Evolutionary conservation across 2,113 vertebrate genomes (phyloP).

Genomic region (Gymnarchus niloticus): DNA sequence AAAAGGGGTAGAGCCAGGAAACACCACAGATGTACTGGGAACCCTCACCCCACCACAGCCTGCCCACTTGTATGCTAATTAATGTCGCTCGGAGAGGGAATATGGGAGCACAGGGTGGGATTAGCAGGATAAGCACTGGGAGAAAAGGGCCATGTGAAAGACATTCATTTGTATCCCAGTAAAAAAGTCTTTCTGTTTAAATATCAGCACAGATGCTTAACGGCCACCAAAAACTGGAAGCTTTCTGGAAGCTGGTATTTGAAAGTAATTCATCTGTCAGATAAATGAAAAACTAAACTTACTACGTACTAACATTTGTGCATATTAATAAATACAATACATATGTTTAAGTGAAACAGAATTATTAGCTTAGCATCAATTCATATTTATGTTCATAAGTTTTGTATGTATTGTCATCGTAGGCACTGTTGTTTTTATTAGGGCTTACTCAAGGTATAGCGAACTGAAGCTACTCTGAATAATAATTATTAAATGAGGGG

Average conservation of each 20-base stretch:
- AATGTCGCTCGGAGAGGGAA: conserved; percentile 66
- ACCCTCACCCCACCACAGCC: neutral
- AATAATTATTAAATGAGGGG: too few species aligned
- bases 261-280: too few species aligned
- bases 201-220: conserved; percentile 64
- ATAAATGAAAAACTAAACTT: too few species aligned
- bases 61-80: conserved; percentile 66
- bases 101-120: conserved; percentile 65
- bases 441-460: too few species aligned
- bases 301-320: too few species aligned
- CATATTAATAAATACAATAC: too few species aligned
- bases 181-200: conserved; percentile 69
- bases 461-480: too few species aligned
- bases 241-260: neutral
- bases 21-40: neutral
- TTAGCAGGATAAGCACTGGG: conserved; percentile 72
- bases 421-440: too few species aligned
- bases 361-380: too few species aligned
- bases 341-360: too few species aligned
- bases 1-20: neutral
- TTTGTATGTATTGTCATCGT: too few species aligned
- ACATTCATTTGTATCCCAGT: conserved; percentile 72
- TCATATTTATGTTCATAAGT: too few species aligned
- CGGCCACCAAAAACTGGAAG: conserved; percentile 41
- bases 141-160: conserved; percentile 66